Evolutionary conservation across 2,888 invertebrate genomes (phyloP).

Genomic region (Latrodectus hesperus): DNA sequence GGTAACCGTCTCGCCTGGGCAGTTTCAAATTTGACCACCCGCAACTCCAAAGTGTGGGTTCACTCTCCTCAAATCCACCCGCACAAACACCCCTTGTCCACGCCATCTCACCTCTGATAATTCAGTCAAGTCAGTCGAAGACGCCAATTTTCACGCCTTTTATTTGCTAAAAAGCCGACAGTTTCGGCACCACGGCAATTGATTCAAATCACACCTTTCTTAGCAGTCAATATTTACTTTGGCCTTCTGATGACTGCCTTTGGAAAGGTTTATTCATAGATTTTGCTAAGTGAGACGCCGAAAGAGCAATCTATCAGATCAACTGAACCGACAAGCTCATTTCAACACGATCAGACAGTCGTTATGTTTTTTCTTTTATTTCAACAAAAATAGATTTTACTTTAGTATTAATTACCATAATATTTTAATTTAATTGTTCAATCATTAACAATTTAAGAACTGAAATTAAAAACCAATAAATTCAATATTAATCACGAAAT

Average conservation of each 20-base stretch:
- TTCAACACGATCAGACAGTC: too few species aligned
- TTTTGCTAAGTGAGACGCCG: constrained; percentile 5
- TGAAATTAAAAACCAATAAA: too few species aligned
- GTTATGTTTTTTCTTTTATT: too few species aligned
- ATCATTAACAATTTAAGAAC: too few species aligned
- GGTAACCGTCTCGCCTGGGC: too few species aligned
- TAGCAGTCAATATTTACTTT: constrained; percentile 37
- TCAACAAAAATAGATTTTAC: too few species aligned
- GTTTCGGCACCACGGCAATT: constrained; percentile 18
- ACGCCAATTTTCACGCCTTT: constrained; percentile 42
- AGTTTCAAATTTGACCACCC: not conserved
- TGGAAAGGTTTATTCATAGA: constrained; percentile 23
- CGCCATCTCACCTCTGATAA: constrained; percentile 26
- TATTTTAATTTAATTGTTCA: too few species aligned
- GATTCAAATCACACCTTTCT: constrained; percentile 41
- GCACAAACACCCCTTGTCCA: constrained; percentile 27
- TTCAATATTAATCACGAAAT: too few species aligned
- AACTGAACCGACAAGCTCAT: too few species aligned
- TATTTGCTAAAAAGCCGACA: not conserved
- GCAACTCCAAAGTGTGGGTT: not conserved
- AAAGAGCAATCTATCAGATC: not conserved
- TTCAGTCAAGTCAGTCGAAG: not conserved
- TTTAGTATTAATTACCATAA: too few species aligned
- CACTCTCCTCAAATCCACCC: constrained; percentile 37
- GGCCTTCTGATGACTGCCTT: constrained; percentile 8